Base-by-base conservation (phyloP, 2,113 vertebrate genomes). In the Megaptera novaeangliae region DNA sequence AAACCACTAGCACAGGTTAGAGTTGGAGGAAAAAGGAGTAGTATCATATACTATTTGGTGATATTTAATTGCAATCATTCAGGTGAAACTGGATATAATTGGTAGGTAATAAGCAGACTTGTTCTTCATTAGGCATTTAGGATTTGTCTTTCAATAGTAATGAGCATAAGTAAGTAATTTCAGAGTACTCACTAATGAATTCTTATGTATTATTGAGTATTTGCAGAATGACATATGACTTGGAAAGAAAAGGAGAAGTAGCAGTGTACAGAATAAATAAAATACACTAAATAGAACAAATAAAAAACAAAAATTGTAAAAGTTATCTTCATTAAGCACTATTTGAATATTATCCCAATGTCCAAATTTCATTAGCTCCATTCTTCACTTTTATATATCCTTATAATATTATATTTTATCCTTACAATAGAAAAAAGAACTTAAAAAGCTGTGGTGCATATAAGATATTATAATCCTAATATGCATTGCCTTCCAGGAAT, bases 131-230 rank as follows among this genome's bases (percentile, higher is more conserved):
- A 29, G 72, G 15, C 18, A 85, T 69, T 2, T 31, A 66, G 61
- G 25, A 86, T 64, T 83, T 92, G 23, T 87, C 31, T 96, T 83
- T 95, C 63, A 74, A 92, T 75, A 86, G 55, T 46, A 87, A 66
- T 92, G 74, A 95, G 83, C 25, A 31, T 44, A 63, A 84, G 21
- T 77, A 83, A 84, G n/a, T 97, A 91, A 93, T 17, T 72, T 71
- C 49, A 92, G 36, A 3, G 3, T 78, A 39, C 89, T 96, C 82
- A 39, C 29, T 95, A 92, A 44, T 97, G 91, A 78, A 95, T 46
- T 77, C 63, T 66, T 77, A 11, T 69, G 8, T 57, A 57, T 78
- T 91, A 59, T 46, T 87, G 55, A 83, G 23, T 63, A n/a, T 39
- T 91, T 88, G 31, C 10, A 71, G 20, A 82, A 52, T 29, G 25